Conservation (phyloP, 2,888 invertebrate species). For the Orchesella flavescens region DNA sequence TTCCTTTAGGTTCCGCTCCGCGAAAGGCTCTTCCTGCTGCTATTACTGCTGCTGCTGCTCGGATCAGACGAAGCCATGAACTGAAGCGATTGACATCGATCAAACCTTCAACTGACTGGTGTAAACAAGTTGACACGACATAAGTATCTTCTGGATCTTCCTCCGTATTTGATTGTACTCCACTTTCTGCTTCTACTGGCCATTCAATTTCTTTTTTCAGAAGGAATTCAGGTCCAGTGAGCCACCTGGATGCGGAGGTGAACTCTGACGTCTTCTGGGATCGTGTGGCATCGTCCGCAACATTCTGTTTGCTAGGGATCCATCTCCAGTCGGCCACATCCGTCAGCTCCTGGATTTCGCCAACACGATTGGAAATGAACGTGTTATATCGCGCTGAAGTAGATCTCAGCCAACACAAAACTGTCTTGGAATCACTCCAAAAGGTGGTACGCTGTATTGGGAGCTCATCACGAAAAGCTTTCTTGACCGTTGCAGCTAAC, state of each 20-base stretch:
- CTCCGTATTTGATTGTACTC: neutral
- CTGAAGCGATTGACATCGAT: conserved; percentile 13
- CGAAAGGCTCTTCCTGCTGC: neutral
- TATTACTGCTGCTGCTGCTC: conserved; percentile 17
- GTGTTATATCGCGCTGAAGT: conserved; percentile 44
- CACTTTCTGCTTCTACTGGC: conserved; percentile 56
- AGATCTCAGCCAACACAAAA: conserved; percentile 66
- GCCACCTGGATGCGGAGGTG: conserved; percentile 58
- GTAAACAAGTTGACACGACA: neutral
- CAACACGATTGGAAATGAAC: conserved; percentile 66
- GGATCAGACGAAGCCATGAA: conserved; percentile 19
- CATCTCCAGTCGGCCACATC: conserved; percentile 62
- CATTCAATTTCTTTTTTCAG: conserved; percentile 38
- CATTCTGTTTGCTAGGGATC: conserved; percentile 67
- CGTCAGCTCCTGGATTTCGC: conserved; percentile 61
- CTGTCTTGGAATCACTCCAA: conserved; percentile 65
- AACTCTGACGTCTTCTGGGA: conserved; percentile 25
- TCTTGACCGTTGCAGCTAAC: conserved; percentile 14
- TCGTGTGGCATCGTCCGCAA: conserved; percentile 68
- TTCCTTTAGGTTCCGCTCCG: neutral
- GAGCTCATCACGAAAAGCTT: neutral
- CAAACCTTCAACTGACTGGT: neutral
- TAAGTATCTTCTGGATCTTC: neutral
- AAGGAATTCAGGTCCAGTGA: conserved; percentile 69
- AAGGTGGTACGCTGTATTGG: conserved; percentile 3